Evolutionary conservation across 2,113 vertebrate species (phyloP), one percentile per base, ranked within the genome.

Genomic region (Lasiurus borealis): DNA sequence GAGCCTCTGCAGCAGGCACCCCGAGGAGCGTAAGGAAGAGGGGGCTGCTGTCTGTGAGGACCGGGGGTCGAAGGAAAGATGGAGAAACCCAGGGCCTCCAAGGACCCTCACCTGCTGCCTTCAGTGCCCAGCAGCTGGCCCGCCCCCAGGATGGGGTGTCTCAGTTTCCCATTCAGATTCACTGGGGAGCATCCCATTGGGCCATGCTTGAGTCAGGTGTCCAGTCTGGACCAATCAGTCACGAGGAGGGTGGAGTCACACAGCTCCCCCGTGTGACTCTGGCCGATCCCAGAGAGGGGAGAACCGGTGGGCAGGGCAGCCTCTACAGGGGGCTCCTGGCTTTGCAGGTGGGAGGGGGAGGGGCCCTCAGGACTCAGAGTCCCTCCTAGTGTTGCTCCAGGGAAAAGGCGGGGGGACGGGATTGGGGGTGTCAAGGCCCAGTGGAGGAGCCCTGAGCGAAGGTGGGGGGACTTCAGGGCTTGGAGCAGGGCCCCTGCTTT

Each of bases 221-320:
- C 40, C 64, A 82, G 6, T 18, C 21, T 50, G 44, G 62, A 31
- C 90, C 90, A 88, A 34, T 86, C 59, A 48, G 46, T 16, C 8
- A 5, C 0, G 3, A 21, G 0, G 18, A 29, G 34, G 36, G 46
- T 0, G 29, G 46, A 8, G 59, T 8, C 75, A 11, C 34, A 7
- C 1, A 48, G 44, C 29, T 0, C 0, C 0, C 0, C 0, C 0
- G 11, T 1, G 1, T 5, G 62, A 57, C 25, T 9, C 29, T 62
- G 75, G 66, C 76, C 71, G 78, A 18, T 83, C 48, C 50, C 29
- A 62, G 64, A 62, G 72, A 87, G 27, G 8, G 12, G 64, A 66
- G 40, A 1, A 5, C 19, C n/a, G 34, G 77, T n/a, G 85, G 69
- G 68, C 9, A 1, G 54, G 36, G 75, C 81, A 11, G 34, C 19